Base-by-base conservation (phyloP, 2,113 vertebrate species). In the Rousettus leschenaultii region DNA sequence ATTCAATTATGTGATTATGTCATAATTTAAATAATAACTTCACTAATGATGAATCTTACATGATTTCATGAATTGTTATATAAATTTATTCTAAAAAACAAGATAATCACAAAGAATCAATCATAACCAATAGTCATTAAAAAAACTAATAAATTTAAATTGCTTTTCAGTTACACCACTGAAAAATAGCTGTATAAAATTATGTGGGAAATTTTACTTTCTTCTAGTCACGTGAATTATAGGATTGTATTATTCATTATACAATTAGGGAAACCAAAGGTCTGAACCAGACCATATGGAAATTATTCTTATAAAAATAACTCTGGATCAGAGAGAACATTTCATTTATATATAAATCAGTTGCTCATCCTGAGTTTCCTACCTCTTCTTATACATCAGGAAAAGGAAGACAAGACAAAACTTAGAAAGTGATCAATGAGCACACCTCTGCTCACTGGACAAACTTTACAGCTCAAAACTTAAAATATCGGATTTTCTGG, bases 1-100 rank as follows among this genome's bases (percentile, higher is more conserved):
- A 82, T 80, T 80, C 88, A 91, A 45, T 53, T 51, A 86, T 71
- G n/a, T 84, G 40, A n/a, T 33, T 77, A 40, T 40, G 55, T 38
- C 55, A 66, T 33, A 92, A 78, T 80, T 63, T 86, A 91, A 85
- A 40, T 53, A 85, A 40, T 53, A 71, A 22, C 43, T 57, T 90
- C 24, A 59, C n/a, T 55, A 55, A 86, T 24, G 66, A 79, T 65
- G 74, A 79, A 14, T 80, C 75, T 57, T 79, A 63, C 22, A 71
- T 79, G 35, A 86, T 10, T 30, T 61, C 55, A 53, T 55, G 35
- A 35, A 78, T 73, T 91, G 51, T 71, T 24, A 9, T 40, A 26
- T 70, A 80, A 73, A 35, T 86, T 92, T 91, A 79, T 55, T 74
- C 55, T 80, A 92, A 66, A 87, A 91, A 80, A 73, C 35, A 79